Base-by-base conservation (phyloP, 2,113 vertebrate genomes). In the Labrus mixtus region DNA sequence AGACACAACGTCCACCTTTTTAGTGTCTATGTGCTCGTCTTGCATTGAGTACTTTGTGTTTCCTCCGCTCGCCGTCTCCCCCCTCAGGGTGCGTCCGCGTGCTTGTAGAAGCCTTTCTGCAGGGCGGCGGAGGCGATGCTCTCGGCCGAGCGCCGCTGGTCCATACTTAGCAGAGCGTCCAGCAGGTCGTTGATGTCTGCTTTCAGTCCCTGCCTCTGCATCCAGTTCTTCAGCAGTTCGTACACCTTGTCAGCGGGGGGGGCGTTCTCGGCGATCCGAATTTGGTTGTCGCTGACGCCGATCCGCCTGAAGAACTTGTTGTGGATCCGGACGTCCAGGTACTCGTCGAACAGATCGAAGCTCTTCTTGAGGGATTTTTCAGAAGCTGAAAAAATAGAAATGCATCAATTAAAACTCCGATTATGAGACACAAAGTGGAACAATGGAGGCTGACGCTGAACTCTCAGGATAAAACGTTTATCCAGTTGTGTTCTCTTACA, bases 251-350 rank as follows among this genome's bases (percentile, higher is more conserved):
- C 94, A 0, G 48, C 41, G 3, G 87, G n/a, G 36, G 86, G 8
- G 45, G 87, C 84, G 11, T 57, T 89, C 77, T 94, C 93, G 0
- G 93, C 93, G 0, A 92, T 89, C 37, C 92, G 93, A 25, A 95
- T 95, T 78, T 86, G 76, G 84, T 95, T 95, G 87, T 95, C 94
- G 5, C 78, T 93, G 64, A 95, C 86, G 1, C 94, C 94, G 4
- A 95, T 93, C 82, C 72, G 68, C 16, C 94, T 68, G 85, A 95
- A 95, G 87, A 95, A 95, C 84, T 93, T 94, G 89, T 94, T 95
- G 62, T 94, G 93, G 83, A 94, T 91, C 82, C 90, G 88, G 13
- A 94, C 90, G 0, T 95, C 93, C 89, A 95, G 87, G 61, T 81
- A 83, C 75, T 93, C 89, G 16, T 94, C 93, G 8, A 95, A 95